Evolutionary conservation across 2,113 vertebrate species (phyloP), one percentile per base, ranked within the genome.

Genomic region (Passer domesticus): DNA sequence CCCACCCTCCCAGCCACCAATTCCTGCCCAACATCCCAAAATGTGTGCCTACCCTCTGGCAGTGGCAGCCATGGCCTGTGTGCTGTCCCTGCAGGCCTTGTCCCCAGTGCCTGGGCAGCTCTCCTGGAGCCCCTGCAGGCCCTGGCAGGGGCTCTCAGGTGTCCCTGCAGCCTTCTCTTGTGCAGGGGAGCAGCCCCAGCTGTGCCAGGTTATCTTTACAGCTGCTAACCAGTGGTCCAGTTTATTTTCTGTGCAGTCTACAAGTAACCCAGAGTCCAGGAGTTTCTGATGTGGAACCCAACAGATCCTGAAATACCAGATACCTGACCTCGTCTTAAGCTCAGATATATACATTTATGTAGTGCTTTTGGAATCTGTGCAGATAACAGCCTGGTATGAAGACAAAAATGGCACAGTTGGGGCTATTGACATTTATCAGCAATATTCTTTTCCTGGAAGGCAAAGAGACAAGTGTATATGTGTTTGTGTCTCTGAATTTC

Each of bases 151-250:
- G 52, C 86, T 81, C 25, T 3, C 1, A 81, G 77, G 3, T 74
- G 2, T 81, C 22, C 43, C 68, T 89, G 68, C 44, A 82, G 13
- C 77, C 66, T 89, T 74, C 39, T 72, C 67, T 27, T 13, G 59
- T 66, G 35, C 59, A 58, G 50, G 0, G 5, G 25, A 80, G 0
- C 67, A 35, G 0, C 25, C 50, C 7, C 27, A 73, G 44, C 14
- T 81, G 0, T 68, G 0, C 52, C 39, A 83, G 21, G 0, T 47
- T 76, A 11, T 22, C n/a, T 20, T 47, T 35, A 46, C 19, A 69
- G 47, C 49, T 80, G 33, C 39, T 89, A n/a, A 37, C 24, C 56
- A 47, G 14, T 27, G 39, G 5, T 55, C 22, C 22, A 10, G 2
- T 56, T 91, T 52, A 30, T 53, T 44, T 69, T 24, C 27, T 41